phyloP scores from a whole-genome alignment of 2,113 vertebrate genomes.

The Platanista minor region DNA sequence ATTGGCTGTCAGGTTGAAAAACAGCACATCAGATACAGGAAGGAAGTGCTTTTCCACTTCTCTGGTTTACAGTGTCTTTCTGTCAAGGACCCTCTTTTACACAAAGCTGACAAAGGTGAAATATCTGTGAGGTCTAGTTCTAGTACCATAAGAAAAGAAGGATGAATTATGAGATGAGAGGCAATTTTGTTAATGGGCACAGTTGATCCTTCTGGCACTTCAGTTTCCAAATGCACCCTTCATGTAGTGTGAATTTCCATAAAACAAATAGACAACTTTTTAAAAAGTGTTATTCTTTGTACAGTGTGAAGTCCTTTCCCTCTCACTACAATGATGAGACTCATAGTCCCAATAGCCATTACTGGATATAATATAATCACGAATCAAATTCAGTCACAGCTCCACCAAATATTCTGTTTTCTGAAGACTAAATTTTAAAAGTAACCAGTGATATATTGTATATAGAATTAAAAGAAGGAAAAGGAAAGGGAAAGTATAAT shows the following conservation, averaged over 20 bases:
- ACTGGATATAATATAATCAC: neutral
- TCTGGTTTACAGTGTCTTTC: neutral
- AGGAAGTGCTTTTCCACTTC: neutral
- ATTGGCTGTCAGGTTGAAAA: neutral
- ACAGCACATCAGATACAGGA: neutral
- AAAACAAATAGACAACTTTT: neutral
- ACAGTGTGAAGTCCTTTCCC: neutral
- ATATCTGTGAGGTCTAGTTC: neutral
- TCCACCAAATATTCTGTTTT: neutral
- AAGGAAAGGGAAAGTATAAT: neutral
- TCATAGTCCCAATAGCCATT: neutral
- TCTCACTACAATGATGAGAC: neutral
- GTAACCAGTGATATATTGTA: neutral
- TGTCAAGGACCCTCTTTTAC: neutral
- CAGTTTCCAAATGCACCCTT: neutral
- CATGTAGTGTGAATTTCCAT: neutral
- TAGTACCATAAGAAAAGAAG: neutral
- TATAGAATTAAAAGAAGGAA: neutral
- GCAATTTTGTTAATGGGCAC: neutral
- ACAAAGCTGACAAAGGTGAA: neutral
- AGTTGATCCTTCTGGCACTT: neutral
- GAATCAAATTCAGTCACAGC: neutral
- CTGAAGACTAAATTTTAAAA: neutral
- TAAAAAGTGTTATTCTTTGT: neutral
- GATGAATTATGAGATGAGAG: neutral